These are phyloP conservation scores for Columba livia DNA, from an alignment of 2,113 vertebrate genomes.

Conservation along the genomic window DNA sequence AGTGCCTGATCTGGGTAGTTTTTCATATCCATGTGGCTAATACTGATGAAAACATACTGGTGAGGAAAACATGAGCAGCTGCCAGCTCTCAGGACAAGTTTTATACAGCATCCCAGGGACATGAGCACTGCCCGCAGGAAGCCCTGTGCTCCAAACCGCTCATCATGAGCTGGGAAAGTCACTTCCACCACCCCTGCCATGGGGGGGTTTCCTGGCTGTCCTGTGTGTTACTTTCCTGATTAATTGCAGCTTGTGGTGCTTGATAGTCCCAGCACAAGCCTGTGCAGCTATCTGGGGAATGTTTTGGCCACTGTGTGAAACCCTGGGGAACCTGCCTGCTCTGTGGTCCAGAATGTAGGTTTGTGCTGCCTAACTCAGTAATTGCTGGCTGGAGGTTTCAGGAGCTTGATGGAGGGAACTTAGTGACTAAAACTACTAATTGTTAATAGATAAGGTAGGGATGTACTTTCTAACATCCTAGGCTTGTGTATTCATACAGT, in stretches of 20 bases:
- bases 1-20: neutral
- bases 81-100: neutral
- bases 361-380: neutral
- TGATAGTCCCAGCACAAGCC: neutral
- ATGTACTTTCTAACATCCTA: neutral
- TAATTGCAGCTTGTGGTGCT: neutral
- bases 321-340: neutral
- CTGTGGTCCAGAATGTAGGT: neutral
- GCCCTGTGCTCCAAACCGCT: neutral
- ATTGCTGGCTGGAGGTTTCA: neutral
- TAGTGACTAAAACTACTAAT: neutral
- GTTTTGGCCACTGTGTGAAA: neutral
- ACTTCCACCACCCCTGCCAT: accelerated
- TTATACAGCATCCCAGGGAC: neutral
- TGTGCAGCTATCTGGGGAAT: neutral
- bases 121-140: neutral
- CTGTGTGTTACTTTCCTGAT: neutral
- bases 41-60: neutral
- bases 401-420: neutral
- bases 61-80: neutral
- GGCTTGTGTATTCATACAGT: conserved; percentile 20
- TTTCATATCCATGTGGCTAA: neutral
- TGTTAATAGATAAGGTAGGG: neutral
- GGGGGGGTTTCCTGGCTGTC: neutral
- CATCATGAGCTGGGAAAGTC: neutral